These are phyloP conservation scores for Tarsius wallacei DNA, from an alignment of 2,797 vertebrate species.

Conservation along the genomic window DNA sequence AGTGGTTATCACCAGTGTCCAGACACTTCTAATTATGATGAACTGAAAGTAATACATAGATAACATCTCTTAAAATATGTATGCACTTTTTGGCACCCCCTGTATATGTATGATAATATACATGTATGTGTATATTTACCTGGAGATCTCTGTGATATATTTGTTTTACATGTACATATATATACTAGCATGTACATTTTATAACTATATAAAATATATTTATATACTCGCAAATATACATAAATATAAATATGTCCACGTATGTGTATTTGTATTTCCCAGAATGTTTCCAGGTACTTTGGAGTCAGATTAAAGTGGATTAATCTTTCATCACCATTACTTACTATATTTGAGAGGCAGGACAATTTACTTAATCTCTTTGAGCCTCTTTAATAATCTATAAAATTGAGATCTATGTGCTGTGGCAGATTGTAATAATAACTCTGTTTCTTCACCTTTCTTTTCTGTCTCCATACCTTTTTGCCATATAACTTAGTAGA, in stretches of 20 bases:
- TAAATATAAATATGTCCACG: not conserved
- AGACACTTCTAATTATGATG: too few species aligned
- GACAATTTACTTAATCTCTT: not conserved
- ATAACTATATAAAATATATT: not conserved
- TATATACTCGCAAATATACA: not conserved
- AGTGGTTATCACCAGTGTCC: too few species aligned
- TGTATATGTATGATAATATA: too few species aligned
- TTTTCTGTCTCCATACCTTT: not conserved
- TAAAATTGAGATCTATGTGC: not conserved
- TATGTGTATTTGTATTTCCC: not conserved
- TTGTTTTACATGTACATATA: not conserved
- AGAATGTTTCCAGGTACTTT: not conserved
- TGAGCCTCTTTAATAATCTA: not conserved
- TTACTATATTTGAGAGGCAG: not conserved
- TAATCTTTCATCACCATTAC: not conserved
- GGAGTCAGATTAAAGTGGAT: conserved; percentile 9
- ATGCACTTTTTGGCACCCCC: too few species aligned
- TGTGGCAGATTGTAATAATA: not conserved
- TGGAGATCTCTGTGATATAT: too few species aligned
- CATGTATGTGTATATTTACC: too few species aligned
- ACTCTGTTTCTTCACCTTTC: not conserved
- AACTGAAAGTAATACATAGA: too few species aligned
- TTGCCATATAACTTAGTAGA: not conserved
- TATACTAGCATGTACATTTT: not conserved
- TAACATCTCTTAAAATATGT: too few species aligned